Percentiles rank a stretch among this genome's conserved stretches.
phyloP scores from a whole-genome alignment of 1,140 invertebrate species.

The Saxidomus purpurata region DNA sequence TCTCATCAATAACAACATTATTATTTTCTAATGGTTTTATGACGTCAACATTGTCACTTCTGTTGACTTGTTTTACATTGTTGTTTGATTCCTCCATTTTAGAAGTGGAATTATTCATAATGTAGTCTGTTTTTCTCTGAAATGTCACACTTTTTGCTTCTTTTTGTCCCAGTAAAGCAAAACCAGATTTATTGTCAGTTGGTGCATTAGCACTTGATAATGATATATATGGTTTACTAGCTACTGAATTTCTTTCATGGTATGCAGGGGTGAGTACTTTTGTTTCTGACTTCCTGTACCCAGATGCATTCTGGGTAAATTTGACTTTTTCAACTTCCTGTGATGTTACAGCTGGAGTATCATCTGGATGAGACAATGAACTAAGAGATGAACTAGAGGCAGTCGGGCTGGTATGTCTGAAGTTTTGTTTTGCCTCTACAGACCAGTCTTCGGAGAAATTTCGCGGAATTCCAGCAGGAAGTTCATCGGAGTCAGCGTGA shows the following conservation, averaged over 20 bases:
- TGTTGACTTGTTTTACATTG: background rate
- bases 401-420: background rate
- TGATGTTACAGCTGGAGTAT: conserved; percentile 6
- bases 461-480: conserved; percentile 14
- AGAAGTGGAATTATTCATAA: background rate
- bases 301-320: background rate
- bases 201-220: background rate
- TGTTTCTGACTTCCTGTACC: conserved; percentile 17
- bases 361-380: conserved; percentile 48
- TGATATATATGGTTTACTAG: background rate
- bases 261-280: background rate
- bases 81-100: conserved; percentile 15
- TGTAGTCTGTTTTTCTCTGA: background rate
- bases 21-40: background rate
- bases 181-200: background rate
- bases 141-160: conserved; percentile 19
- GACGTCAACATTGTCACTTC: background rate
- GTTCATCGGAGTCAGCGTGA: conserved; percentile 9
- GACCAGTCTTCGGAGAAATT: conserved; percentile 11
- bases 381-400: conserved; percentile 29
- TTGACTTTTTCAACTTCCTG: background rate
- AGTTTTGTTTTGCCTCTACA: background rate
- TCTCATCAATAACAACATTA: background rate
- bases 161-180: background rate
- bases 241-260: background rate